These are phyloP conservation scores for Nephrotoma appendiculata DNA, from an alignment of 2,888 invertebrate genomes.

Conservation along the genomic window DNA sequence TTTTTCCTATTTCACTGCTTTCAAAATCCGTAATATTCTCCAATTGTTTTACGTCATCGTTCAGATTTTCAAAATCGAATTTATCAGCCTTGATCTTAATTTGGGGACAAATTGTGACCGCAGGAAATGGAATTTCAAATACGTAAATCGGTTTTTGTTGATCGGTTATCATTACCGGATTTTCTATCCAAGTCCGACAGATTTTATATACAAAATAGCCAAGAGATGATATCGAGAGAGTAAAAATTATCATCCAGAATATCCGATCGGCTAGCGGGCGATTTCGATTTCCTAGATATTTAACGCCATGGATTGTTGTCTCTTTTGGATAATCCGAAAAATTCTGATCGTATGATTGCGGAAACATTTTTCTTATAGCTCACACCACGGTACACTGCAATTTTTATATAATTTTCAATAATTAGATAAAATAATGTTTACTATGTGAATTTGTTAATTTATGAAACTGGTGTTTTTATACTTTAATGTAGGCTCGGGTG, in stretches of 20 bases:
- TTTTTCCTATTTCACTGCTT: not conserved
- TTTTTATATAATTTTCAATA: too few relatives aligned
- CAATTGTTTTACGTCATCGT: not conserved
- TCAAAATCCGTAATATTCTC: not conserved
- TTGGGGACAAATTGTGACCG: conserved; percentile 28
- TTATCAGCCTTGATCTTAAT: conserved; percentile 25
- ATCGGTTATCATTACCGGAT: conserved; percentile 27
- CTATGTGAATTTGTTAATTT: too few relatives aligned
- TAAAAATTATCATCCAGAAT: conserved; percentile 23
- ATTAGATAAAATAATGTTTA: too few relatives aligned
- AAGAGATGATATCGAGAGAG: conserved; percentile 23
- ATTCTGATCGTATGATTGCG: conserved; percentile 24
- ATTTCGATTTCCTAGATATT: conserved; percentile 26
- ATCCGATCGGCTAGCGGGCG: conserved; percentile 28
- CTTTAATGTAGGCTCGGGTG: too few relatives aligned
- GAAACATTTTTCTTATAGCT: conserved; percentile 10
- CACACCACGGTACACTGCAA: too few relatives aligned
- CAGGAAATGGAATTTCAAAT: conserved; percentile 27
- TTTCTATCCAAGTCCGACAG: conserved; percentile 24
- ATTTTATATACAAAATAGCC: conserved; percentile 25
- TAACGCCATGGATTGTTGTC: conserved; percentile 8
- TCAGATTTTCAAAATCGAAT: conserved; percentile 20
- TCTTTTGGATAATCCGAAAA: conserved; percentile 10
- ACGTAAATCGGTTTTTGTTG: conserved; percentile 29
- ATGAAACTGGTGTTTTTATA: too few relatives aligned